Percentiles rank a stretch among this genome's conserved stretches.
phyloP scores from a whole-genome alignment of 2,888 invertebrate genomes.

The Agonopterix arenella region DNA sequence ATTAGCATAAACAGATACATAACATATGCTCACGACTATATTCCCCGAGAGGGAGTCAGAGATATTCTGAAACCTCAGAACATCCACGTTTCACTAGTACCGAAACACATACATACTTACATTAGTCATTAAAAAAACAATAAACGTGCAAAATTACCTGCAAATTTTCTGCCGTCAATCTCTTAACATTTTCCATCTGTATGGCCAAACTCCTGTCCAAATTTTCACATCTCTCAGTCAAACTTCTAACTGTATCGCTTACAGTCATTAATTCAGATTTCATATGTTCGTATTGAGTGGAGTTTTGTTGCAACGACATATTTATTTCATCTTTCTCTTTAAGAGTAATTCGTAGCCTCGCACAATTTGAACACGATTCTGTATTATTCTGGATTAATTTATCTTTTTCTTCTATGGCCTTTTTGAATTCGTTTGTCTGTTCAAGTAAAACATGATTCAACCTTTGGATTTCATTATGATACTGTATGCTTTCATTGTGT shows the following conservation, averaged over 20 bases:
- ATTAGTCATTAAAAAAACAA: too few relatives aligned
- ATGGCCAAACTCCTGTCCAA: slow-evolving; percentile 81
- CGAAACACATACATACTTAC: too few relatives aligned
- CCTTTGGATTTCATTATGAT: slow-evolving; percentile 90
- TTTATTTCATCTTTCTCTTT: slow-evolving; percentile 62
- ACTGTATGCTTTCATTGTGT: slow-evolving; percentile 89
- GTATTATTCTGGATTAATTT: slow-evolving; percentile 24
- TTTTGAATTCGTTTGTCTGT: slow-evolving; percentile 58
- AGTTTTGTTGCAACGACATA: slow-evolving; percentile 39
- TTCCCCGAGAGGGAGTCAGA: too few relatives aligned
- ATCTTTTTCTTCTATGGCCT: slow-evolving; percentile 47
- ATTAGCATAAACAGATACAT: too few relatives aligned
- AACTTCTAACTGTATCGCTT: slow-evolving; percentile 73
- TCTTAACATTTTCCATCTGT: slow-evolving; percentile 80
- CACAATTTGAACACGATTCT: slow-evolving; percentile 44
- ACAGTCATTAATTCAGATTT: slow-evolving; percentile 71
- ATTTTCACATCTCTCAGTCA: slow-evolving; percentile 82
- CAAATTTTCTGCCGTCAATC: slow-evolving; percentile 78
- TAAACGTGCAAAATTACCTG: slow-evolving; percentile 38
- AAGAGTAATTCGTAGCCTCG: slow-evolving; percentile 35
- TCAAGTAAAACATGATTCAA: slow-evolving; percentile 79
- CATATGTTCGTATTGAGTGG: slow-evolving; percentile 41
- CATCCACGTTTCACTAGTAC: too few relatives aligned
- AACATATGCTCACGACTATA: too few relatives aligned
- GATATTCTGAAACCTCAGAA: too few relatives aligned